Evolutionary conservation across 1,140 invertebrate genomes (phyloP), one percentile per base, ranked within the genome.

Genomic region (Potamilus streckersoni): DNA sequence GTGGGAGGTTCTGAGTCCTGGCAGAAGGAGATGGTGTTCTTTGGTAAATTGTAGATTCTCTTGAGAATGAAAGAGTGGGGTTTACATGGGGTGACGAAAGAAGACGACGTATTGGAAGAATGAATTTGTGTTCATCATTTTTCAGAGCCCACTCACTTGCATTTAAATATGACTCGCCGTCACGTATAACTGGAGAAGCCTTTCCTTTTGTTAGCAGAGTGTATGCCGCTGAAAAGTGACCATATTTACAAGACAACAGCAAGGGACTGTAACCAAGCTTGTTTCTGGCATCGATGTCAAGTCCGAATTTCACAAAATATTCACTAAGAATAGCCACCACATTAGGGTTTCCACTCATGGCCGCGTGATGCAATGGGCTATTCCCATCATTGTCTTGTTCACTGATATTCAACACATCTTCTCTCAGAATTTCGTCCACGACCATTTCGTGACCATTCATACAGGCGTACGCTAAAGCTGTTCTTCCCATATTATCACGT

Each of bases 361-460:
- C 80, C 3, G 86, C 85, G 63, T 84, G 86, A 74, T 87, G 87
- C 23, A 89, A 72, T 0, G 86, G 83, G 16, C 86, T 86, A 75
- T 88, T 87, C 4, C 87, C 88, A 67, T 89, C 87, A 70, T 85
- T 89, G 74, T 89, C 88, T 3, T 82, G 76, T 61, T 85, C 86
- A 63, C 83, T 86, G 14, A 89, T 80, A 65, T 87, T 85, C 55
- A 88, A 67, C 17, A 85, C 79, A 73, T 87, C 86, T 60, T 86
- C 87, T 57, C 69, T 78, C 0, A 89, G 75, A 13, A 88, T 82
- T 55, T 76, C 74, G 19, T 69, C 38, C 1, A 87, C 85, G 56
- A 87, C 85, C 58, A 78, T 78, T 57, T 83, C 73, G 15, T 80
- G 73, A 3, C 87, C 86, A 58, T 85, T 82, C 76, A 87, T 75